Percentiles rank a stretch among this genome's conserved stretches.
Conservation (phyloP, 2,888 invertebrate species). For the Folsomia manolachei region DNA sequence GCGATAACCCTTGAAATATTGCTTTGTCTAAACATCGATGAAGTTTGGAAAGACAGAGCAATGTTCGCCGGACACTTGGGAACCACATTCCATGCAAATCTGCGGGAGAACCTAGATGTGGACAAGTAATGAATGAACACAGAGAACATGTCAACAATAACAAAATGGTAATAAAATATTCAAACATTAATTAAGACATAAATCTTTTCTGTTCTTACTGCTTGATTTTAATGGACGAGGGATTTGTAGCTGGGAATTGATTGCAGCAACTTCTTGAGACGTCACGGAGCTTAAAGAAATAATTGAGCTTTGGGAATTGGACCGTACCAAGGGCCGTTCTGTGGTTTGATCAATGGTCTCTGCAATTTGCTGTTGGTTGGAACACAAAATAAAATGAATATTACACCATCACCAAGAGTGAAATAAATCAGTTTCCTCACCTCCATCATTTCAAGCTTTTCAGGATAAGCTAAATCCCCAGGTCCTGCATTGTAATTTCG, state of each 20-base stretch:
- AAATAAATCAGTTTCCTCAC: conserved; percentile 53
- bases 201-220: conserved; percentile 52
- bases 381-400: conserved; percentile 6
- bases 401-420: neutral
- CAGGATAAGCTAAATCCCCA: conserved; percentile 96
- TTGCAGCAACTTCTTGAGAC: conserved; percentile 69
- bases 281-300: conserved; percentile 66
- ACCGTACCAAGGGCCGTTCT: conserved; percentile 53
- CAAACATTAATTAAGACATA: conserved; percentile 17
- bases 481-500: conserved; percentile 81
- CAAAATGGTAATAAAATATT: neutral
- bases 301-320: conserved; percentile 68
- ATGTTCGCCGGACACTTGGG: conserved; percentile 89
- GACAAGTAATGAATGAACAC: neutral
- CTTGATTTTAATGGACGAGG: conserved; percentile 58
- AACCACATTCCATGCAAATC: conserved; percentile 99
- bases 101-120: conserved; percentile 70
- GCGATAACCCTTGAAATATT: conserved; percentile 94
- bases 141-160: neutral
- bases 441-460: conserved; percentile 97
- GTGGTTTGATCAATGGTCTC: conserved; percentile 50
- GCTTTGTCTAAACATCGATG: conserved; percentile 89
- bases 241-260: conserved; percentile 52
- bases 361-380: conserved; percentile 51
- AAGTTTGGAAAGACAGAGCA: conserved; percentile 89